Conservation (phyloP, 1,140 invertebrate species). For the Chionoecetes opilio region DNA sequence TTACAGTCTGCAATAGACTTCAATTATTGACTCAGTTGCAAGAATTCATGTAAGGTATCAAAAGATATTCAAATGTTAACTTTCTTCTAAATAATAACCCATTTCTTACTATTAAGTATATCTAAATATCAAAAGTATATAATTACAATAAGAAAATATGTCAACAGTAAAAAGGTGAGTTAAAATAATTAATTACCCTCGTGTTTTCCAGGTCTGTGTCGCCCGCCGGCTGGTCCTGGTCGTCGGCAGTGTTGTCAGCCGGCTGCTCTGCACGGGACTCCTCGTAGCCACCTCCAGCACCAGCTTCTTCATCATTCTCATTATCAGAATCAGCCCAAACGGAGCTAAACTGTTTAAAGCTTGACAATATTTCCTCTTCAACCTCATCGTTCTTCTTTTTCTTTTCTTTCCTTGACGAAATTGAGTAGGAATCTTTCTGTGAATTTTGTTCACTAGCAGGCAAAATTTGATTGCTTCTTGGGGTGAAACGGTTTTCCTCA, state of each 20-base stretch:
- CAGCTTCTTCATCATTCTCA: constrained; percentile 48
- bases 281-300: background rate
- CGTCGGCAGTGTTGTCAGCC: background rate
- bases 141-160: no score
- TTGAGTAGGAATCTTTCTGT: background rate
- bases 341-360: constrained; percentile 66
- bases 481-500: background rate
- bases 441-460: background rate
- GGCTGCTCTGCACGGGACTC: background rate
- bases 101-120: no score
- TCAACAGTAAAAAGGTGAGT: no score
- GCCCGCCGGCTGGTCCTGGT: no score
- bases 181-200: no score
- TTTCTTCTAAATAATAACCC: no score
- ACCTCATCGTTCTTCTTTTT: constrained; percentile 50
- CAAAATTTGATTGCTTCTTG: constrained; percentile 19
- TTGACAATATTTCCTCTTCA: constrained; percentile 65
- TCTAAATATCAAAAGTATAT: no score
- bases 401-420: background rate
- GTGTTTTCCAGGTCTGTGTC: no score
- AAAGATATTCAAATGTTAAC: no score
- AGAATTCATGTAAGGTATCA: no score
- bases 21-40: no score
- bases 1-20: no score
- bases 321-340: constrained; percentile 66